Base-by-base conservation (phyloP, 1,140 invertebrate species). In the Ylistrum balloti region DNA sequence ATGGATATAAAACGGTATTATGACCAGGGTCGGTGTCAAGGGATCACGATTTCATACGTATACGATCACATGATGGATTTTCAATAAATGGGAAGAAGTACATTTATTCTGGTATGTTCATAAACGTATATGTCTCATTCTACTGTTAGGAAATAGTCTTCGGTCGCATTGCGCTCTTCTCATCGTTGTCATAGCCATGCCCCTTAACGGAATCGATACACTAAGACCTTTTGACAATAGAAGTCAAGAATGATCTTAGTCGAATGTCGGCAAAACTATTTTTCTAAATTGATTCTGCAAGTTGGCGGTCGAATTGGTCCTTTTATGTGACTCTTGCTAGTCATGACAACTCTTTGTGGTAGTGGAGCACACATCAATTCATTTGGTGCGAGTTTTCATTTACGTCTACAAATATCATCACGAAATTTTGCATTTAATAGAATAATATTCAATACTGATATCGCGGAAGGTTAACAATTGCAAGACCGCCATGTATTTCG, bases 251-350 rank as follows among this genome's bases (percentile, higher is more conserved):
- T 74, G 56, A 74, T 74, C 56, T 74, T 74, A 74, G 56, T 5
- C 22, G 56, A 74, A 74, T 74, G 56, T 74, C 56, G 56, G 17
- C 56, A 74, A n/a, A n/a, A n/a, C 56, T 74, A 74, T 74, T 28
- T 74, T 74, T 74, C 56, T 74, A 74, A 74, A 74, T 74, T 74
- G 56, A 74, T 74, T 74, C 56, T 74, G 56, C 56, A 74, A 74
- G 56, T 74, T 74, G 56, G 22, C 56, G 22, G n/a, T 9, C 56
- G 56, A 74, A 74, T 74, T 74, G 56, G 56, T 74, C 56, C 56
- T 74, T 74, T 74, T 74, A 74, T 74, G 56, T 11, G 41, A n/a
- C 56, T 74, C 13, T 28, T 28, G n/a, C 56, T 74, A 74, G n/a
- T 28, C 22, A 74, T 28, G 56, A 74, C 56, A 74, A 11, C 56